Conservation (phyloP, 2,113 vertebrate genomes). For the Nycticorax nycticorax region DNA sequence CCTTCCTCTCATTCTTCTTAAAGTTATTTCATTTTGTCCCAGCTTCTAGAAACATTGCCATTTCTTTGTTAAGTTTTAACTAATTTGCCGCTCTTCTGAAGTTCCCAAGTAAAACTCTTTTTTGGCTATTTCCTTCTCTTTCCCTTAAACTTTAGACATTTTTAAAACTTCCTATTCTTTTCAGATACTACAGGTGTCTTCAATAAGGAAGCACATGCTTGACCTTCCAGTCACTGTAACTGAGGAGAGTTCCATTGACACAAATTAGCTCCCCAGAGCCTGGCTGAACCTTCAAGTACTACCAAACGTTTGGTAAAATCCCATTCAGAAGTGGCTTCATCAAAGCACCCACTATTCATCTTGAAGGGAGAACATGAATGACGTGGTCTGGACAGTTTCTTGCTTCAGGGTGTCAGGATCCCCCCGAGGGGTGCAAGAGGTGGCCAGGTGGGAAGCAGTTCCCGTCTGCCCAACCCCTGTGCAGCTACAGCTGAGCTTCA, state of each 20-base stretch:
- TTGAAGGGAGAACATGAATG: neutral
- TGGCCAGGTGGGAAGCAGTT: neutral
- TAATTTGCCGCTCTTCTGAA: neutral
- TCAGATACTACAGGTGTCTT: neutral
- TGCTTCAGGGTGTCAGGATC: neutral
- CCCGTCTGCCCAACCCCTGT: too few relatives aligned
- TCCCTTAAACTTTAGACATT: neutral
- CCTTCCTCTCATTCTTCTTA: neutral
- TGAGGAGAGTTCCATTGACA: neutral
- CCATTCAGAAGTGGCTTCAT: neutral
- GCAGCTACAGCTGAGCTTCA: neutral
- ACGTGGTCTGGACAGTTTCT: neutral
- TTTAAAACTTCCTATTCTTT: neutral
- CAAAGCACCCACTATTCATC: neutral
- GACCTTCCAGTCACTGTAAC: neutral
- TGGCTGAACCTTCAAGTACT: neutral
- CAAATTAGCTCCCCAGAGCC: neutral
- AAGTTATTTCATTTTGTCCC: neutral
- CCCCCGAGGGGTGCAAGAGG: fast-evolving
- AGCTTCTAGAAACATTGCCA: neutral
- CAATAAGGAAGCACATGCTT: neutral
- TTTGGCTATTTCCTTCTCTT: neutral
- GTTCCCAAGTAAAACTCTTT: neutral
- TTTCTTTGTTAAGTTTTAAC: neutral
- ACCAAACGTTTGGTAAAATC: neutral